phyloP scores from a whole-genome alignment of 2,113 vertebrate species.

The Centropus bengalensis region DNA sequence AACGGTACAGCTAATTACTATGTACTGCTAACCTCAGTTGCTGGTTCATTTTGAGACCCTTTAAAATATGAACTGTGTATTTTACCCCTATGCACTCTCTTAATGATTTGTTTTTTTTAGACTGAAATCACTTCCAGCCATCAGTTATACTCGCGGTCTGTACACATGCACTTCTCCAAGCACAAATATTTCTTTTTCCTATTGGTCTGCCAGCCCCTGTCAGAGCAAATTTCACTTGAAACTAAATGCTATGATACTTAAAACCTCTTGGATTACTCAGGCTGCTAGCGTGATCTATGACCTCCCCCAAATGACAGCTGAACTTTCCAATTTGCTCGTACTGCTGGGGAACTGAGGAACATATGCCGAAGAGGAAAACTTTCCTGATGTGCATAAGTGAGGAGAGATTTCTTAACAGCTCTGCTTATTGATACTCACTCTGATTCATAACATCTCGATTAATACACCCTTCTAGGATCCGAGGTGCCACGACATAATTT shows the following conservation, averaged over 20 bases:
- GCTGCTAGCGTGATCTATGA: conserved; percentile 82
- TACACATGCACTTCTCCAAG: conserved; percentile 78
- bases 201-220: conserved; percentile 89
- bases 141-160: conserved; percentile 82
- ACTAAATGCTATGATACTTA: conserved; percentile 84
- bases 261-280: conserved; percentile 82
- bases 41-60: conserved; percentile 80
- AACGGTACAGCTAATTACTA: conserved; percentile 77
- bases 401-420: conserved; percentile 55
- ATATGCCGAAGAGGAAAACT: conserved; percentile 71
- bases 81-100: conserved; percentile 90
- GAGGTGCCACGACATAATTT: neutral
- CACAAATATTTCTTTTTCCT: conserved; percentile 92
- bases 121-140: conserved; percentile 96
- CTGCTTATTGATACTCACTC: conserved; percentile 20
- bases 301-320: conserved; percentile 81
- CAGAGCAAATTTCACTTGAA: conserved; percentile 86
- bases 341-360: conserved; percentile 68
- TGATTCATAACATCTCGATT: neutral
- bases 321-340: conserved; percentile 79
- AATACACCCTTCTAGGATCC: neutral
- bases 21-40: conserved; percentile 79
- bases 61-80: conserved; percentile 94
- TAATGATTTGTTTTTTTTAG: conserved; percentile 95
- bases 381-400: conserved; percentile 74